Evolutionary conservation across 2,113 vertebrate genomes (phyloP), one percentile per base, ranked within the genome.

Genomic region (Tragelaphus buxtoni): DNA sequence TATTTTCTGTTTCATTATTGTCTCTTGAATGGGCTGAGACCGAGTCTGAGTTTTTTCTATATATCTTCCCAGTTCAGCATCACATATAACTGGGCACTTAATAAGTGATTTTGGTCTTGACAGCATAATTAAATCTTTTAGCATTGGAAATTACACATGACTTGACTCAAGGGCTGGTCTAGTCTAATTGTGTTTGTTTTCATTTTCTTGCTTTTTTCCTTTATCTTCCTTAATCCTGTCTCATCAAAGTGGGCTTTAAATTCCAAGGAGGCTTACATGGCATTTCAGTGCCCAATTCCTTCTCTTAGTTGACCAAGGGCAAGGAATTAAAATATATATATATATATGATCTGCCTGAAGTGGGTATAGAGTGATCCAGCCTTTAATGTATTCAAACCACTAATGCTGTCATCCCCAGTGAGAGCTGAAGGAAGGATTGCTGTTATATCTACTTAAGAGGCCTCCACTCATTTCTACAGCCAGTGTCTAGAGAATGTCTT

Each of bases 91-190:
- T 95, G 94, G 91, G 82, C 91, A 95, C 82, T 97, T 98, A 97
- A 96, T 97, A 96, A 94, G 91, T 80, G 77, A 97, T 96, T 97
- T 98, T 95, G 80, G 89, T 96, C 96, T 95, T 96, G 86, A 97
- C 93, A 65, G 86, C 55, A 94, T 97, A 96, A 97, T 97, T 95
- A 97, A 96, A 96, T 94, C 77, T 94, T 95, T 96, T 87, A 91
- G 35, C 95, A 92, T 93, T 97, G 63, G 91, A 98, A 98, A 98
- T 97, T 94, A 93, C 86, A 97, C 60, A 97, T 96, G 94, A 90
- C 63, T 96, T 94, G 77, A 97, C 90, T 95, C 2, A 0, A 96
- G 53, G 95, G 88, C 79, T 93, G 26, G 42, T 61, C 47, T 97
- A 88, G 24, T 97, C 82, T 97, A 97, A 96, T 95, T 95, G 89